Evolutionary conservation across 2,797 vertebrate species (phyloP).

Genomic region (Bradypodion ventrale): DNA sequence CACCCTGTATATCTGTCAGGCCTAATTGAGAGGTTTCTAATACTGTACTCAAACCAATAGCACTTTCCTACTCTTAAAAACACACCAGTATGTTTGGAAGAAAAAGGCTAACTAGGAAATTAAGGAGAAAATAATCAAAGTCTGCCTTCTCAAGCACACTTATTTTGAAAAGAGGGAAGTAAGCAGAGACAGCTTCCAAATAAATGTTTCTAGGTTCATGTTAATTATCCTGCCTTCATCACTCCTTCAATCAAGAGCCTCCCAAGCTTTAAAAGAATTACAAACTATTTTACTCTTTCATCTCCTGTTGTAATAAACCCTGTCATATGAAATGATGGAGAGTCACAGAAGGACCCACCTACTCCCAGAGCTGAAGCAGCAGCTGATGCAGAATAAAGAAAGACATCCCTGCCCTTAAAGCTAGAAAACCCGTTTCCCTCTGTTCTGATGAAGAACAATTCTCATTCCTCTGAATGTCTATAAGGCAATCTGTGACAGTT

Average conservation of each 20-base stretch:
- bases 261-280: conserved; percentile 24
- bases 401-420: conserved; percentile 12
- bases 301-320: background rate
- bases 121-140: background rate
- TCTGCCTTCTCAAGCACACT: background rate
- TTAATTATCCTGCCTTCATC: conserved; percentile 24
- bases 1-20: background rate
- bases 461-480: background rate
- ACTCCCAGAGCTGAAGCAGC: conserved; percentile 3
- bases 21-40: background rate
- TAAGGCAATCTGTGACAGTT: background rate
- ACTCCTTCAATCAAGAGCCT: conserved; percentile 2
- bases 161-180: conserved; percentile 3
- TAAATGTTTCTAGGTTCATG: background rate
- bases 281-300: background rate
- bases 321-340: background rate
- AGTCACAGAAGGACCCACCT: conserved; percentile 3
- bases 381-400: conserved; percentile 13
- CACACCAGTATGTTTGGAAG: background rate
- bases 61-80: background rate
- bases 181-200: background rate
- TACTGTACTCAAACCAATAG: background rate
- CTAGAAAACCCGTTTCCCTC: conserved; percentile 11
- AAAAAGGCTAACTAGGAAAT: background rate
- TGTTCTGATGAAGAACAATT: background rate